A percentile compares a stretch with the other conserved stretches of the same genome.
Evolutionary conservation across 2,797 vertebrate species (phyloP).

Genomic region (Hyperoplus immaculatus): DNA sequence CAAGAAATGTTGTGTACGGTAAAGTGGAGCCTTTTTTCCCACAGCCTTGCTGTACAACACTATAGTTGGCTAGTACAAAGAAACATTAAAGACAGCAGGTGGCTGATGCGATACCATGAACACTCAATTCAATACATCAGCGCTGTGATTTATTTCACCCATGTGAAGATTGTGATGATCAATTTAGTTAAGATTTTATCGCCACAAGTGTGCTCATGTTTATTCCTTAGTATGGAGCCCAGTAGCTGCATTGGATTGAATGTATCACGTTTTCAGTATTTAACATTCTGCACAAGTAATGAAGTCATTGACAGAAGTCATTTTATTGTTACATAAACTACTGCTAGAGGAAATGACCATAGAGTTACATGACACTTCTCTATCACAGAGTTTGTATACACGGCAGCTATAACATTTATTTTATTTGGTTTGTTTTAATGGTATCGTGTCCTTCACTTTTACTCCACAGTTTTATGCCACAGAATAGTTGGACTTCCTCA

Average conservation of each 20-base stretch:
- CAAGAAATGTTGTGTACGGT: background rate
- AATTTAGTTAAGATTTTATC: background rate
- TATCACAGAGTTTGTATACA: background rate
- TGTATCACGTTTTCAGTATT: background rate
- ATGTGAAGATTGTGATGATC: background rate
- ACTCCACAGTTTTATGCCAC: conserved; percentile 17
- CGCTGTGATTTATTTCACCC: background rate
- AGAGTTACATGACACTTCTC: background rate
- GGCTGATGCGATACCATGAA: background rate
- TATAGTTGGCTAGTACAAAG: conserved; percentile 5
- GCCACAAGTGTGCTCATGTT: background rate
- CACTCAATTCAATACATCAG: background rate
- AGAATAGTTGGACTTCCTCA: background rate
- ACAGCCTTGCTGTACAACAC: background rate
- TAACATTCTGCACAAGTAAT: background rate
- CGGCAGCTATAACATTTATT: background rate
- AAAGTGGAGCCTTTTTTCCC: background rate
- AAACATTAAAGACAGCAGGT: conserved; percentile 8
- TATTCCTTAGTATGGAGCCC: background rate
- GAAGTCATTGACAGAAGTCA: background rate
- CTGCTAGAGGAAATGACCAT: background rate
- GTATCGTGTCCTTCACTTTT: background rate
- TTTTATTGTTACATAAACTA: background rate
- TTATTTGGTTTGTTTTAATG: background rate
- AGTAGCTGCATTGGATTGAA: background rate